phyloP scores from a whole-genome alignment of 1,140 invertebrate genomes.

The Habropoda laboriosa region DNA sequence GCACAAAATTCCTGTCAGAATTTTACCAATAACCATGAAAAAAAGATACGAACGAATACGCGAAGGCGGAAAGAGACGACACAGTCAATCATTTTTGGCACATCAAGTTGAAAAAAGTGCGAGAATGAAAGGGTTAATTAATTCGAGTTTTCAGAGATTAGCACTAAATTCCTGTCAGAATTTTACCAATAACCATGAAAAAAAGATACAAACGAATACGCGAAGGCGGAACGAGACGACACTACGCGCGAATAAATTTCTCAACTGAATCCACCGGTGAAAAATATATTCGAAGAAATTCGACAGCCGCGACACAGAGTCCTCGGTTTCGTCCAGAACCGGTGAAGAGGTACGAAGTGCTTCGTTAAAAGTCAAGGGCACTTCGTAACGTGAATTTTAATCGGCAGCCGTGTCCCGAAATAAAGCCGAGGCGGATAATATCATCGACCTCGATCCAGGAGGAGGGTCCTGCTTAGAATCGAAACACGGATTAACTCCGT shows the following conservation, averaged over 20 bases:
- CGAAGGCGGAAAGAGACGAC: background rate
- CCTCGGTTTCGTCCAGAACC: constrained; percentile 18
- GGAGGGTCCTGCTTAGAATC: constrained; percentile 52
- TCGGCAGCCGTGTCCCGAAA: constrained; percentile 60
- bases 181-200: too few relatives aligned
- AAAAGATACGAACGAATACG: background rate
- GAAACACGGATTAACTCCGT: constrained; percentile 62
- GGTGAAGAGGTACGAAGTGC: constrained; percentile 45
- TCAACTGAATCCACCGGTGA: background rate
- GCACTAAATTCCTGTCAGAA: too few relatives aligned
- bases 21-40: too few relatives aligned
- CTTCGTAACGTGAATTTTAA: constrained; percentile 68
- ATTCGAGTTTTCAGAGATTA: too few relatives aligned
- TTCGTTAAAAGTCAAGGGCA: constrained; percentile 67
- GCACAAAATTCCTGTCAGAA: too few relatives aligned
- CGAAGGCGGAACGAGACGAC: background rate
- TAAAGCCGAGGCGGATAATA: constrained; percentile 61
- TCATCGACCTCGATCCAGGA: constrained; percentile 59
- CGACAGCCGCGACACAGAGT: background rate
- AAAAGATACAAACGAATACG: background rate
- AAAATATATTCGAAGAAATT: constrained; percentile 20
- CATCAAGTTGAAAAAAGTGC: too few relatives aligned
- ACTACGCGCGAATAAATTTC: background rate
- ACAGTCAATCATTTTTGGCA: too few relatives aligned
- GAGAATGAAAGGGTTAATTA: too few relatives aligned